Conservation (phyloP, 2,113 vertebrate genomes). For the Macheiramphus alcinus region DNA sequence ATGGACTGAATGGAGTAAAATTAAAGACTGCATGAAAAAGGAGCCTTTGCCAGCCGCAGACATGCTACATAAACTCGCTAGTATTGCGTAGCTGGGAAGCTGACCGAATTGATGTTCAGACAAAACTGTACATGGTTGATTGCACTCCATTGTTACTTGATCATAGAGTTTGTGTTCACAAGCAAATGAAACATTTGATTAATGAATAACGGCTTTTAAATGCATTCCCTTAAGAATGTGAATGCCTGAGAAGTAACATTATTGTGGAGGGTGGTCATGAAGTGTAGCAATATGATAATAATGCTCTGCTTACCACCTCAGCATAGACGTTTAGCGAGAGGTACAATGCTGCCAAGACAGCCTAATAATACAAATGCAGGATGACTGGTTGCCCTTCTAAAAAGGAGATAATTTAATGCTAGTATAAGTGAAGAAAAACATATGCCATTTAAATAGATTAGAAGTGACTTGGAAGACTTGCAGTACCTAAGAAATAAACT, state of each 20-base stretch:
- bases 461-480: neutral
- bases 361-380: neutral
- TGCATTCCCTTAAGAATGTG: neutral
- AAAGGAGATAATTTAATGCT: neutral
- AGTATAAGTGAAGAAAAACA: neutral
- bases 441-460: neutral
- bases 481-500: neutral
- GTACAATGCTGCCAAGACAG: neutral
- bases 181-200: neutral
- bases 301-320: neutral
- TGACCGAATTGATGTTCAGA: neutral
- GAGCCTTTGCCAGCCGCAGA: neutral
- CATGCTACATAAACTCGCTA: fast-evolving
- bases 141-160: neutral
- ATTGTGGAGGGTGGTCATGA: neutral
- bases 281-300: neutral
- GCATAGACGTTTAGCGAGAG: neutral
- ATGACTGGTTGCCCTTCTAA: neutral
- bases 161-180: neutral
- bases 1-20: neutral
- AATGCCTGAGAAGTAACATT: neutral
- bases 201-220: neutral
- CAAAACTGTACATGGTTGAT: neutral
- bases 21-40: neutral
- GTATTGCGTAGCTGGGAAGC: neutral